Evolutionary conservation across 1,140 invertebrate genomes (phyloP), one percentile per base, ranked within the genome.

Genomic region (Neomicropteryx cornuta): DNA sequence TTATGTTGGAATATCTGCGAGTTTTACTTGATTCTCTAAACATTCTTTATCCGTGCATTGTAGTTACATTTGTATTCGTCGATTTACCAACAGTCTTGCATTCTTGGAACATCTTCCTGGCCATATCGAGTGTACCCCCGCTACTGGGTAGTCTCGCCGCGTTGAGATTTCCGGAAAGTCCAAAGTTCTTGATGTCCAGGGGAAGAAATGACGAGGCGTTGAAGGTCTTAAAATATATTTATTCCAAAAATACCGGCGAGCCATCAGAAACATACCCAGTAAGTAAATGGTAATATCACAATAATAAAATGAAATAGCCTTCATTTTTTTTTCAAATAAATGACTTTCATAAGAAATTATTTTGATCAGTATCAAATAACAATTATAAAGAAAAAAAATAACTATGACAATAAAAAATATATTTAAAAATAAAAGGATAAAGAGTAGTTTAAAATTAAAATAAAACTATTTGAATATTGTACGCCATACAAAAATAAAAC

Each of bases 41-140:
- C n/a, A n/a, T n/a, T n/a, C n/a, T n/a, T n/a, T n/a, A n/a, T n/a
- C n/a, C n/a, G n/a, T n/a, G n/a, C n/a, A n/a, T n/a, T n/a, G n/a
- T n/a, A n/a, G n/a, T n/a, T n/a, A n/a, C n/a, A n/a, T n/a, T n/a
- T n/a, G n/a, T n/a, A n/a, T n/a, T n/a, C n/a, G n/a, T n/a, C n/a
- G n/a, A n/a, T n/a, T n/a, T n/a, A n/a, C n/a, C 53, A 56, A 4
- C 56, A 71, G 69, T 63, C 39, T 59, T 75, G 19, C 70, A 81
- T 53, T 78, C 79, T 1, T 91, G 86, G 86, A 75, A 86, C 42
- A 61, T 89, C 5, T 88, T 82, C 56, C 58, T 89, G 1, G 62
- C 79, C 4, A 42, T 72, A 0, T 72, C 75, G 35, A 75, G 75
- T 0, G 21, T 85, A 20, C 79, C 84, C 3, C 75, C 75, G 17